These are phyloP conservation scores for Disparrhopalites patrizii DNA, from an alignment of 2,888 invertebrate species.

Conservation along the genomic window DNA sequence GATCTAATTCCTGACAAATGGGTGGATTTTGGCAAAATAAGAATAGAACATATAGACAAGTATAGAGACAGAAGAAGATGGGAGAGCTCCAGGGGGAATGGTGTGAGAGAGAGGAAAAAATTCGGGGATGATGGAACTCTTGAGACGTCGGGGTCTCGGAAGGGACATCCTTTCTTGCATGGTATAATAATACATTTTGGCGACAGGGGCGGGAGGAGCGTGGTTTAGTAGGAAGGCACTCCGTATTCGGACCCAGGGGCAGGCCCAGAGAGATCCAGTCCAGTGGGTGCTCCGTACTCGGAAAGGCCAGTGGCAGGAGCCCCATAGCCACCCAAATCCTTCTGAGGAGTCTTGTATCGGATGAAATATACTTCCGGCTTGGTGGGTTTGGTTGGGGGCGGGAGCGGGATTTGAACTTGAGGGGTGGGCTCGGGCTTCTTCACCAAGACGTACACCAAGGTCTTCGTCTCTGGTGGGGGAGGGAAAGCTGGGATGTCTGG, in stretches of 20 bases:
- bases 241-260: conserved; percentile 21
- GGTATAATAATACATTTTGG: conserved; percentile 5
- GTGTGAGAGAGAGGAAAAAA: too few species aligned
- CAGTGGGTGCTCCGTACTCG: conserved; percentile 1
- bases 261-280: conserved; percentile 13
- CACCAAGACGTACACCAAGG: conserved; percentile 68
- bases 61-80: too few species aligned
- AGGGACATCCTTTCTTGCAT: background rate
- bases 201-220: background rate
- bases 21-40: too few species aligned
- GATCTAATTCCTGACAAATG: too few species aligned
- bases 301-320: conserved; percentile 1
- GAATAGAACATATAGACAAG: too few species aligned
- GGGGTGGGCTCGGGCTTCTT: conserved; percentile 82
- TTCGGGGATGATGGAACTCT: too few species aligned
- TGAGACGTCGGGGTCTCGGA: background rate
- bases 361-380: conserved; percentile 90
- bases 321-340: background rate
- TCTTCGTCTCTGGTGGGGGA: conserved; percentile 47
- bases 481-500: conserved; percentile 43
- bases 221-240: conserved; percentile 16
- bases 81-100: too few species aligned
- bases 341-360: conserved; percentile 64
- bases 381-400: conserved; percentile 75
- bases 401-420: conserved; percentile 69